These are phyloP conservation scores for Choloepus hoffmanni DNA, from an alignment of 2,113 vertebrate genomes.

Conservation along the genomic window DNA sequence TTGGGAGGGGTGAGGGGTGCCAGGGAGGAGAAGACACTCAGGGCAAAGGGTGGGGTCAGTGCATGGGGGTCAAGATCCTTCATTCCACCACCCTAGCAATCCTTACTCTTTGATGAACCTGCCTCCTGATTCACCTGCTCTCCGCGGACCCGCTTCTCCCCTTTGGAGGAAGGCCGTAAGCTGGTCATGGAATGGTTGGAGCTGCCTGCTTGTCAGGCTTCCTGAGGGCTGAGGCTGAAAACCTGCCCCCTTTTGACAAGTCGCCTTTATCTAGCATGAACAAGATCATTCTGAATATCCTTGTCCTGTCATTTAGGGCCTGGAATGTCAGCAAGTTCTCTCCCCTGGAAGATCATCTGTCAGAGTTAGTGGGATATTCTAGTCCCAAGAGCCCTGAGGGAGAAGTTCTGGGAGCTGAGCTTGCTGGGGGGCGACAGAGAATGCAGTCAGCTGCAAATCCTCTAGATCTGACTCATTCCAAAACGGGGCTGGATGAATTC, in stretches of 20 bases:
- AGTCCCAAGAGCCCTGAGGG: conserved; percentile 62
- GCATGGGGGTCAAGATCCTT: no score
- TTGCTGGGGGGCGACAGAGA: not conserved
- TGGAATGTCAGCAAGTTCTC: conserved; percentile 83
- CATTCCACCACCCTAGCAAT: not conserved
- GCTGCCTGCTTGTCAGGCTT: not conserved
- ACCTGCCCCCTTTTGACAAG: conserved; percentile 77
- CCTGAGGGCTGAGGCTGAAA: not conserved
- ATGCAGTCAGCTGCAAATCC: not conserved
- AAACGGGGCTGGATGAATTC: no score
- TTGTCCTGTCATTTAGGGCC: conserved; percentile 85
- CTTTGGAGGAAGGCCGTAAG: not conserved
- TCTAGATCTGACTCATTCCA: not conserved
- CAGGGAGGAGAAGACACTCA: not conserved
- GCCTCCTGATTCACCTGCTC: not conserved
- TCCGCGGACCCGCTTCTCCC: not conserved
- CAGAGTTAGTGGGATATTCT: conserved; percentile 83
- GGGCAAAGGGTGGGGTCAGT: not conserved
- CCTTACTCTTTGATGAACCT: not conserved
- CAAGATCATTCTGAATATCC: conserved; percentile 80
- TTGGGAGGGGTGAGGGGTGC: not conserved
- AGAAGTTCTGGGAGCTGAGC: not conserved
- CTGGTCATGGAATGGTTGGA: conserved; percentile 17
- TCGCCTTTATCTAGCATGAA: conserved; percentile 51
- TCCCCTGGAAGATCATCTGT: conserved; percentile 83